Conservation (phyloP, 2,888 invertebrate genomes). For the Diadegma fenestrale region DNA sequence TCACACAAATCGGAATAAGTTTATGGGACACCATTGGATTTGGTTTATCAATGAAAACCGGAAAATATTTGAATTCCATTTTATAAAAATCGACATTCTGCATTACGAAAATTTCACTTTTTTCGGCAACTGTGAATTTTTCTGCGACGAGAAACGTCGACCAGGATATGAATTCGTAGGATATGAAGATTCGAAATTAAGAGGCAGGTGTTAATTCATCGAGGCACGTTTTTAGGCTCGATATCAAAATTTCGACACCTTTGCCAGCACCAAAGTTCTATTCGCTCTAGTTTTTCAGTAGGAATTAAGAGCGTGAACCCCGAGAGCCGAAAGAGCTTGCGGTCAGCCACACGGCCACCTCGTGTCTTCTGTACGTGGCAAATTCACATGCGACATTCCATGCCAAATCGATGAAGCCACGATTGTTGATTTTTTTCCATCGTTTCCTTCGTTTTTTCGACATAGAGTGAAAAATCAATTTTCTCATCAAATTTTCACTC, state of each 20-base stretch:
- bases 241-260: slow-evolving; percentile 38
- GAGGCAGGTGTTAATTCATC: neutral
- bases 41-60: slow-evolving; percentile 1
- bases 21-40: neutral
- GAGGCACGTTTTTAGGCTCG: slow-evolving; percentile 33
- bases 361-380: slow-evolving; percentile 15
- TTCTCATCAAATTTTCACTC: neutral
- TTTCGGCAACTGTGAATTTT: neutral
- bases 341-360: slow-evolving; percentile 51
- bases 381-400: slow-evolving; percentile 11
- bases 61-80: too few species aligned
- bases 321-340: slow-evolving; percentile 32
- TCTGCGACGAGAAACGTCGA: neutral
- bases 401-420: neutral
- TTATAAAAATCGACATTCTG: too few species aligned
- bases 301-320: slow-evolving; percentile 60
- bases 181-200: neutral
- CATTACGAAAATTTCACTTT: too few species aligned
- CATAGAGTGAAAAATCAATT: neutral
- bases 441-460: neutral
- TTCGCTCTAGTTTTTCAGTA: slow-evolving; percentile 53
- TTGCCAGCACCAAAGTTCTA: slow-evolving; percentile 12
- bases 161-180: neutral
- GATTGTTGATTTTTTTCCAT: neutral
- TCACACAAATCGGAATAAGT: neutral